These are phyloP conservation scores for Platyrinchus mystaceus DNA, from an alignment of 2,797 vertebrate species.

Conservation along the genomic window DNA sequence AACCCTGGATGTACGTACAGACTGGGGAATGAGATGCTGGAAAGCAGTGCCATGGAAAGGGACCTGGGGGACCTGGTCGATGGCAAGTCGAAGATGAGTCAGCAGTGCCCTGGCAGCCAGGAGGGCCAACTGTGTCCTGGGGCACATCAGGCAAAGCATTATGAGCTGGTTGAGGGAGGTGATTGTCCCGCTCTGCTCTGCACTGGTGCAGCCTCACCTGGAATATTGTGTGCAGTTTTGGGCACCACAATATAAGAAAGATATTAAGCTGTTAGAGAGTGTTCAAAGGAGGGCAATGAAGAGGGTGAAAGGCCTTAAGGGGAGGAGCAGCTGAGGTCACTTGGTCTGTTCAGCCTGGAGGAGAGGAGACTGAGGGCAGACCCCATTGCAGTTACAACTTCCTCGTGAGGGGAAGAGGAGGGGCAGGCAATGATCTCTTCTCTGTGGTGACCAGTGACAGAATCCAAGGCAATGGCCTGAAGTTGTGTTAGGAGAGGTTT, in stretches of 20 bases:
- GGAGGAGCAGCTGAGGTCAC: neutral
- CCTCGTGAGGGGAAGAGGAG: neutral
- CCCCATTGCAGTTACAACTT: neutral
- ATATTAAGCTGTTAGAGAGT: neutral
- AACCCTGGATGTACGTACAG: neutral
- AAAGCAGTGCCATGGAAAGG: neutral
- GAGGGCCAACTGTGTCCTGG: neutral
- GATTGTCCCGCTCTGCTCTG: neutral
- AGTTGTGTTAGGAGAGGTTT: neutral
- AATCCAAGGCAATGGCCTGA: neutral
- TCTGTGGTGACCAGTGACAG: neutral
- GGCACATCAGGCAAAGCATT: neutral
- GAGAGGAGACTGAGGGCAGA: neutral
- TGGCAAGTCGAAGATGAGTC: neutral
- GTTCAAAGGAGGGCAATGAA: neutral
- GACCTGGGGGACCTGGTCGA: neutral
- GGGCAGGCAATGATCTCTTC: neutral
- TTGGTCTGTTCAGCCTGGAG: neutral
- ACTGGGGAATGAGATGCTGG: neutral
- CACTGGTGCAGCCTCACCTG: neutral
- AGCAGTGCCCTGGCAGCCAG: neutral
- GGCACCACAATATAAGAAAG: neutral
- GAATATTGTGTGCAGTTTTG: neutral
- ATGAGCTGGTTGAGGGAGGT: neutral
- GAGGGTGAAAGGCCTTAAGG: neutral